Evolutionary conservation across 2,888 invertebrate genomes (phyloP).

Genomic region (Hirtodrosophila histrioides): DNA sequence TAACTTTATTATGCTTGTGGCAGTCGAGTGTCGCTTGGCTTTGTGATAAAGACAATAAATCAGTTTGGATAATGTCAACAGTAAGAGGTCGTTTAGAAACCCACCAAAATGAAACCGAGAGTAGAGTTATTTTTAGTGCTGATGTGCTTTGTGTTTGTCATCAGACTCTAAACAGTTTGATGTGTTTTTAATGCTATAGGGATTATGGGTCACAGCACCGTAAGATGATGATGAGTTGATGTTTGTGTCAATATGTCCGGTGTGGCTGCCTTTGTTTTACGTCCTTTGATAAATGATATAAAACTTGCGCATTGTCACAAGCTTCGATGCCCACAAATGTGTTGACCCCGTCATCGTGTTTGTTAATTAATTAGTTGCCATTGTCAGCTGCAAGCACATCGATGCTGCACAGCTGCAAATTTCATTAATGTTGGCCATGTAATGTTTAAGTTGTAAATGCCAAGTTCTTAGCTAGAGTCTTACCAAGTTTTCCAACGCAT

Average conservation of each 20-base stretch:
- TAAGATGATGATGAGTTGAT: constrained; percentile 29
- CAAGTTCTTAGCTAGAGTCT: constrained; percentile 6
- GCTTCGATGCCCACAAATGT: constrained; percentile 23
- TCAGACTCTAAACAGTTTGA: constrained; percentile 56
- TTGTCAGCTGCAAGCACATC: constrained; percentile 42
- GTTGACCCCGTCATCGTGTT: constrained; percentile 57
- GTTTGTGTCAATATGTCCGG: not conserved
- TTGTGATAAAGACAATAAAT: constrained; percentile 71
- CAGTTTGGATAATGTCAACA: constrained; percentile 70
- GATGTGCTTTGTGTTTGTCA: constrained; percentile 41
- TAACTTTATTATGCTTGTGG: constrained; percentile 51
- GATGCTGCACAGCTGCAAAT: constrained; percentile 48
- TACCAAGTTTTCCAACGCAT: constrained; percentile 16
- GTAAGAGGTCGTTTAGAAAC: constrained; percentile 13
- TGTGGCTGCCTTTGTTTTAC: constrained; percentile 1
- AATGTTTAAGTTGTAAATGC: constrained; percentile 15
- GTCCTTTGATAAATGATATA: constrained; percentile 60
- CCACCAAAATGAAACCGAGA: constrained; percentile 14
- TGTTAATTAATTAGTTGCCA: constrained; percentile 65
- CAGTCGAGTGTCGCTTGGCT: constrained; percentile 60
- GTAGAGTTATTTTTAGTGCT: constrained; percentile 61
- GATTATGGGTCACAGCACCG: constrained; percentile 48
- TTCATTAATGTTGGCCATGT: constrained; percentile 63
- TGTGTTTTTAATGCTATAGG: constrained; percentile 65
- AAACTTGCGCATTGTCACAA: constrained; percentile 25